Conservation (phyloP, 2,888 invertebrate genomes). For the Ochropacha duplaris region DNA sequence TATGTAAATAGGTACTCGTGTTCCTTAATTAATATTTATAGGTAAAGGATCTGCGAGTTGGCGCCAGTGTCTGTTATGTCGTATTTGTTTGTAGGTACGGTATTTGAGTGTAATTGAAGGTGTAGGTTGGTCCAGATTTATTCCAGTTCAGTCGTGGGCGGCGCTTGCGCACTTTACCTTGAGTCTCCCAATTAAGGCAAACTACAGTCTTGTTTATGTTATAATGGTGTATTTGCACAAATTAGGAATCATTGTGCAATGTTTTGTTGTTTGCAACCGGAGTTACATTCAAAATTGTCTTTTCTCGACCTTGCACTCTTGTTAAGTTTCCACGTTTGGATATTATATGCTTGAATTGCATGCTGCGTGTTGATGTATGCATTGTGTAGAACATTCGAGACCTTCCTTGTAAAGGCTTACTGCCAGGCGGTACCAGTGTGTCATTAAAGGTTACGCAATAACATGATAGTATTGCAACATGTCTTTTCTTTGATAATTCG, state of each 20-base stretch:
- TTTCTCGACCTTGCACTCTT: constrained; percentile 14
- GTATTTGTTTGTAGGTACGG: constrained; percentile 22
- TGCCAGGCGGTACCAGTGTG: constrained; percentile 30
- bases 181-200: constrained; percentile 66
- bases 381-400: constrained; percentile 15
- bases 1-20: too few species aligned
- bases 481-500: constrained; percentile 61
- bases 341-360: constrained; percentile 5
- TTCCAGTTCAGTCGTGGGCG: constrained; percentile 49
- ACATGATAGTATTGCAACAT: constrained; percentile 28
- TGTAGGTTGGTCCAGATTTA: constrained; percentile 69
- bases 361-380: not conserved
- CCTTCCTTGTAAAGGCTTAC: constrained; percentile 24
- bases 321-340: constrained; percentile 5
- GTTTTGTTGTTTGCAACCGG: constrained; percentile 25
- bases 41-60: not conserved
- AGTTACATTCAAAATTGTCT: constrained; percentile 8
- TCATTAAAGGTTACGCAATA: constrained; percentile 36
- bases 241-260: constrained; percentile 57
- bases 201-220: constrained; percentile 58
- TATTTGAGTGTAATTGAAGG: constrained; percentile 54
- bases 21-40: too few species aligned
- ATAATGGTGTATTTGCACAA: constrained; percentile 58
- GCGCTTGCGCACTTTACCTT: constrained; percentile 52
- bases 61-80: constrained; percentile 20